Conservation (phyloP, 64 coral and sea anemone species). For the Montipora sp. region DNA sequence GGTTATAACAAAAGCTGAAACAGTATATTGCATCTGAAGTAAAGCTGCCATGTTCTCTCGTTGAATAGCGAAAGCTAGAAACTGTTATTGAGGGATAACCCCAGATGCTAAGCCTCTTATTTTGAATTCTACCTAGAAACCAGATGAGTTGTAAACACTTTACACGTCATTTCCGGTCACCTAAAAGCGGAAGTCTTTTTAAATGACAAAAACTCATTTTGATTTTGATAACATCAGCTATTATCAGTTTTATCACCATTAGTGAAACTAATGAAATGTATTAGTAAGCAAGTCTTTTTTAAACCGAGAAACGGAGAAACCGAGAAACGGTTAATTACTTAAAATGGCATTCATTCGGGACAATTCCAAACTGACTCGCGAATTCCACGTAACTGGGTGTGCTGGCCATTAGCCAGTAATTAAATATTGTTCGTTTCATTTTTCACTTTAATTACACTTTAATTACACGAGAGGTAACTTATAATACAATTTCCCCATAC, state of each 20-base stretch:
- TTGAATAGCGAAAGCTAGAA: too few species aligned
- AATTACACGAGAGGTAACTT: too few species aligned
- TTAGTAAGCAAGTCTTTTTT: too few species aligned
- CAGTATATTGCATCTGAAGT: neutral
- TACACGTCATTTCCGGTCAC: neutral
- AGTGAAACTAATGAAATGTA: too few species aligned
- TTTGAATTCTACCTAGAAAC: neutral
- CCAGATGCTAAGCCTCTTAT: too few species aligned
- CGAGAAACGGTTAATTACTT: neutral
- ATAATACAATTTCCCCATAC: too few species aligned
- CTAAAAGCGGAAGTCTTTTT: neutral
- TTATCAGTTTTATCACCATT: too few species aligned
- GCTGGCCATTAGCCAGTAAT: neutral
- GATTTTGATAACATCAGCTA: neutral
- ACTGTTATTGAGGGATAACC: too few species aligned
- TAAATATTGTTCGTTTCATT: neutral
- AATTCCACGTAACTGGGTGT: neutral
- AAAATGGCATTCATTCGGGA: conserved; percentile 10
- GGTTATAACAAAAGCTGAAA: neutral
- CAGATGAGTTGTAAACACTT: neutral
- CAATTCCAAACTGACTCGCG: neutral
- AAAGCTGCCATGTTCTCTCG: neutral
- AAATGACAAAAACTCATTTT: neutral
- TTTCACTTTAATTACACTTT: too few species aligned
- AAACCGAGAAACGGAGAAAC: too few species aligned